Percentiles rank a stretch among this genome's conserved stretches.
phyloP scores from a whole-genome alignment of 2,888 invertebrate genomes.

The Phrixothrix hirtus region DNA sequence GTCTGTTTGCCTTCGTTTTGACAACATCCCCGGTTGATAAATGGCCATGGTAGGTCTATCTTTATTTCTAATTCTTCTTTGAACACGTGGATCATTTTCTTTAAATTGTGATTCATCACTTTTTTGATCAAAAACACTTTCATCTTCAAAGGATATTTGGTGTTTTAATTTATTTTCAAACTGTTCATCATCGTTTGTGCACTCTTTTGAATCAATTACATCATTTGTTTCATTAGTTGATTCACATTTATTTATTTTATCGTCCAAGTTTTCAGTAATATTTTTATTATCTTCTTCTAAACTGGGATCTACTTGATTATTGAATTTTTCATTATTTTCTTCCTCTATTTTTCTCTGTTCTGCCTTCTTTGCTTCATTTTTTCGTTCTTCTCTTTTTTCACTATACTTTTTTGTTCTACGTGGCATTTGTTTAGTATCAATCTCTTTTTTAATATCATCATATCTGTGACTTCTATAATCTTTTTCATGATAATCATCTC shows the following conservation, averaged over 20 bases:
- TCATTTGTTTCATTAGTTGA: conserved; percentile 14
- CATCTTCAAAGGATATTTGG: conserved; percentile 5
- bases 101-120: conserved; percentile 40
- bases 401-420: conserved; percentile 54
- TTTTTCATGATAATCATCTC: conserved; percentile 36
- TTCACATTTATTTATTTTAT: conserved; percentile 3
- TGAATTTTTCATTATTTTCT: conserved; percentile 12
- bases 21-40: conserved; percentile 89
- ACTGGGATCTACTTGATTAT: conserved; percentile 12
- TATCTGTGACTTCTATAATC: conserved; percentile 43
- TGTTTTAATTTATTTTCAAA: neutral
- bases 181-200: neutral
- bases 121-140: conserved; percentile 17
- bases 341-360: conserved; percentile 44
- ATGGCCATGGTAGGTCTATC: conserved; percentile 89
- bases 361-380: conserved; percentile 49
- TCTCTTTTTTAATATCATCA: conserved; percentile 42
- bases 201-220: neutral
- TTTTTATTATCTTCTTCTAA: conserved; percentile 2
- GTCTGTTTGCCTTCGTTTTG: conserved; percentile 75
- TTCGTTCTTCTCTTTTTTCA: conserved; percentile 54
- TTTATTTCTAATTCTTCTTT: conserved; percentile 64
- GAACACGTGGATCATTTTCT: conserved; percentile 58
- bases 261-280: conserved; percentile 6
- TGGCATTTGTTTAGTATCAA: conserved; percentile 32